A percentile compares a stretch with the other conserved stretches of the same genome.
Evolutionary conservation across 2,797 vertebrate species (phyloP).

Genomic region (Mus spretus): DNA sequence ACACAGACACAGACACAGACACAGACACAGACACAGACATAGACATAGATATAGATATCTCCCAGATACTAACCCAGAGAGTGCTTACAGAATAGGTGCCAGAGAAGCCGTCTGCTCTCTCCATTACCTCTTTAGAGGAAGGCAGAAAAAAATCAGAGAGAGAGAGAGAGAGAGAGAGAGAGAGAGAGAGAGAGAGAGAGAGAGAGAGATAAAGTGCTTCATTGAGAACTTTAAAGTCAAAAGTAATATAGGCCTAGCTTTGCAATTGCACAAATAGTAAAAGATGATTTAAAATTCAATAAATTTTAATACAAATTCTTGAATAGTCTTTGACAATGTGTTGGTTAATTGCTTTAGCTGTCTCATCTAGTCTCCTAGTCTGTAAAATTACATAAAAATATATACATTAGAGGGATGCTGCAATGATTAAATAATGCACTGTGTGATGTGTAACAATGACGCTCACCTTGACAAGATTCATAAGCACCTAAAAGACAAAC

Average conservation of each 20-base stretch:
- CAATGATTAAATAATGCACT: not conserved
- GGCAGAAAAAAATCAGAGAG: no score
- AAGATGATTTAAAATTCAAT: not conserved
- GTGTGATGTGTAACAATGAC: not conserved
- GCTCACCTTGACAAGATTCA: not conserved
- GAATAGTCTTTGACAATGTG: not conserved
- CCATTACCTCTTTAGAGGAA: no score
- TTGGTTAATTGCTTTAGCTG: not conserved
- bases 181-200: no score
- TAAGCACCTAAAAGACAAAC: not conserved
- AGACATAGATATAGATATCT: no score
- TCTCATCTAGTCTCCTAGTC: constrained; percentile 22
- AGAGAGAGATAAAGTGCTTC: not conserved
- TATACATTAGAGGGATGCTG: not conserved
- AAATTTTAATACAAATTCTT: not conserved
- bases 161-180: no score
- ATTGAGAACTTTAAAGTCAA: not conserved
- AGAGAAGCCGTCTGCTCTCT: no score
- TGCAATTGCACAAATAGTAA: not conserved
- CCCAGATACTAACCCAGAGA: no score
- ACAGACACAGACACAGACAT: no score
- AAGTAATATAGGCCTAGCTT: not conserved
- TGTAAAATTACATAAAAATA: not conserved
- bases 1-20: no score
- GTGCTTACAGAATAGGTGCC: no score